Evolutionary conservation across 2,888 invertebrate species (phyloP).

Genomic region (Yponomeuta evonymella): DNA sequence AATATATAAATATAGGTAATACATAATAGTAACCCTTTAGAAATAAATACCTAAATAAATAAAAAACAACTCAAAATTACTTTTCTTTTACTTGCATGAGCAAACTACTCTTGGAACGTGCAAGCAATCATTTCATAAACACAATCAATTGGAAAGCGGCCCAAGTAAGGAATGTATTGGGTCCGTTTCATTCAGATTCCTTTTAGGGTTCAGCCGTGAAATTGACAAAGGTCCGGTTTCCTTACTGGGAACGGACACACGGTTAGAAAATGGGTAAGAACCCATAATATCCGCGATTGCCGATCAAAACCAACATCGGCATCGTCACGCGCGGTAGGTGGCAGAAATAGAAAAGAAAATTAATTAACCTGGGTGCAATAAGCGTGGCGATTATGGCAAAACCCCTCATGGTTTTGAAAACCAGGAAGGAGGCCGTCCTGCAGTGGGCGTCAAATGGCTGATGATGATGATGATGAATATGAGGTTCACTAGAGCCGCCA

Average conservation of each 20-base stretch:
- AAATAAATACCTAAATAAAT: no score
- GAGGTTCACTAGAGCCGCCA: no score
- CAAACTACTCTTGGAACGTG: background rate
- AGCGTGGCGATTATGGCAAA: no score
- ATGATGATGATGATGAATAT: no score
- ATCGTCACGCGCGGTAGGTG: background rate
- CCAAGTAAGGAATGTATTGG: background rate
- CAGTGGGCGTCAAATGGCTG: no score
- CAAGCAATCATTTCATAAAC: background rate
- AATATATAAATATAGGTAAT: no score
- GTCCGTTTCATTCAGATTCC: background rate
- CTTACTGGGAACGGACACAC: background rate
- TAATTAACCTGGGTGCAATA: no score
- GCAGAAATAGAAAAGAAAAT: no score
- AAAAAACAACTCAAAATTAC: no score
- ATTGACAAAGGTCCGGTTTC: conserved; percentile 1
- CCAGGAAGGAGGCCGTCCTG: no score
- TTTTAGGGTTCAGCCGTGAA: background rate
- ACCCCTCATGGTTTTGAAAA: no score
- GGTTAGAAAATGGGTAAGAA: background rate
- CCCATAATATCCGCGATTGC: background rate
- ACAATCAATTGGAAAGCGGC: conserved; percentile 1
- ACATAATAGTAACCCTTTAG: no score
- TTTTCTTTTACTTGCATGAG: background rate
- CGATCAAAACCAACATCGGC: background rate